A percentile compares a stretch with the other conserved stretches of the same genome.
phyloP scores from a whole-genome alignment of 2,797 vertebrate genomes.

The Rhadinocentrus ornatus region DNA sequence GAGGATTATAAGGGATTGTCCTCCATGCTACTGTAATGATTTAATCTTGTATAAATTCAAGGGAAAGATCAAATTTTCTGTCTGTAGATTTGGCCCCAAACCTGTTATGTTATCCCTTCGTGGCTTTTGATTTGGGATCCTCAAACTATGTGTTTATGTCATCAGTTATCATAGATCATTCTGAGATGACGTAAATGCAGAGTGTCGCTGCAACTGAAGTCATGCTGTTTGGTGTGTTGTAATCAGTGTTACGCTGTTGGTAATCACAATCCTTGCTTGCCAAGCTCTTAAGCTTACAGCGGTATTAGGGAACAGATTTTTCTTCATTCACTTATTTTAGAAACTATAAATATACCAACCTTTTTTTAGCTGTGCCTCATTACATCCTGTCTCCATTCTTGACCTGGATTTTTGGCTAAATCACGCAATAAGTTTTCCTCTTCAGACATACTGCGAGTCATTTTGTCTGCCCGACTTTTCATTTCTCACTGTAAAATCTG shows the following conservation, averaged over 20 bases:
- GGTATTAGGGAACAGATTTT: conserved; percentile 57
- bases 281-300: conserved; percentile 63
- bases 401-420: conserved; percentile 43
- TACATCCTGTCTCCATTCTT: conserved; percentile 7
- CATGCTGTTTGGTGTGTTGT: conserved; percentile 44
- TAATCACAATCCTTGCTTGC: conserved; percentile 62
- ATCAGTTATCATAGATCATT: conserved; percentile 39
- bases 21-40: conserved; percentile 55
- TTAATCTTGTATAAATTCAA: conserved; percentile 42
- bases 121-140: conserved; percentile 5
- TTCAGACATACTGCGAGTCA: neutral
- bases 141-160: conserved; percentile 43
- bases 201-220: conserved; percentile 52
- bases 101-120: conserved; percentile 15
- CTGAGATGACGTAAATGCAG: conserved; percentile 41
- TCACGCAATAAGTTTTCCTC: conserved; percentile 24
- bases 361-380: conserved; percentile 39
- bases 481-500: conserved; percentile 27
- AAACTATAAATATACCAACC: conserved; percentile 60
- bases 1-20: conserved; percentile 72
- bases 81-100: conserved; percentile 14
- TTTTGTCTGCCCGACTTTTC: neutral
- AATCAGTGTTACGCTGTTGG: conserved; percentile 72
- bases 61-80: conserved; percentile 38
- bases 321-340: conserved; percentile 64